phyloP scores from a whole-genome alignment of 2,888 invertebrate species.

The Microctonus brassicae region DNA sequence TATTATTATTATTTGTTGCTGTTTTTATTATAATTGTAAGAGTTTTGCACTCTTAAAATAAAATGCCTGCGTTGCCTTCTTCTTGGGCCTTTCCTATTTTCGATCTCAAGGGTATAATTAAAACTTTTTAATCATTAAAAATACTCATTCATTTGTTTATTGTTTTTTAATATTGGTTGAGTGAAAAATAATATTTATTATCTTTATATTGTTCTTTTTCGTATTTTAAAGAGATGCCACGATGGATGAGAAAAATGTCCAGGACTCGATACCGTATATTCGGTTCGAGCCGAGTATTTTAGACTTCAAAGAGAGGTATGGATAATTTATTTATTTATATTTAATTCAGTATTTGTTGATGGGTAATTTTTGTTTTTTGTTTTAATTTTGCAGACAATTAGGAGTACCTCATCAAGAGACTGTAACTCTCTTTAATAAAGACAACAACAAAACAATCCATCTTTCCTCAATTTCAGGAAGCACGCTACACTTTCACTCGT shows the following conservation, averaged over 20 bases:
- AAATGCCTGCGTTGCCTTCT: slow-evolving; percentile 36
- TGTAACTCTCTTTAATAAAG: slow-evolving; percentile 90
- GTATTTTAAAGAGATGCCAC: slow-evolving; percentile 53
- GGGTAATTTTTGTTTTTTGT: slow-evolving; percentile 28
- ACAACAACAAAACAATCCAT: slow-evolving; percentile 88
- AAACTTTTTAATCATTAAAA: slow-evolving; percentile 2
- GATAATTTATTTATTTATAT: slow-evolving; percentile 23
- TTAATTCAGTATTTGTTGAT: slow-evolving; percentile 11
- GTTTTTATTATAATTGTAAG: slow-evolving; percentile 35
- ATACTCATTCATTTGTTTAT: background rate
- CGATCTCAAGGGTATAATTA: slow-evolving; percentile 47
- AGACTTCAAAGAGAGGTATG: slow-evolving; percentile 80
- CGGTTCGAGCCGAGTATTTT: slow-evolving; percentile 78
- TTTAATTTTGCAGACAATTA: slow-evolving; percentile 83
- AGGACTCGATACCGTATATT: slow-evolving; percentile 69
- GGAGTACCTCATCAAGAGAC: slow-evolving; percentile 88
- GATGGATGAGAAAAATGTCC: slow-evolving; percentile 58
- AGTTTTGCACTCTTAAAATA: background rate
- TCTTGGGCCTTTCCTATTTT: slow-evolving; percentile 58
- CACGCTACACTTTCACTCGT: slow-evolving; percentile 96
- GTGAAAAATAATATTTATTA: background rate
- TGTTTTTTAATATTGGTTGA: background rate
- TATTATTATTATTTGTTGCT: slow-evolving; percentile 32
- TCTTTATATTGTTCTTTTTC: slow-evolving; percentile 35
- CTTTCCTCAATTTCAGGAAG: slow-evolving; percentile 95